These are phyloP conservation scores for Drosophila recens DNA, from an alignment of 2,888 invertebrate species.

Conservation along the genomic window DNA sequence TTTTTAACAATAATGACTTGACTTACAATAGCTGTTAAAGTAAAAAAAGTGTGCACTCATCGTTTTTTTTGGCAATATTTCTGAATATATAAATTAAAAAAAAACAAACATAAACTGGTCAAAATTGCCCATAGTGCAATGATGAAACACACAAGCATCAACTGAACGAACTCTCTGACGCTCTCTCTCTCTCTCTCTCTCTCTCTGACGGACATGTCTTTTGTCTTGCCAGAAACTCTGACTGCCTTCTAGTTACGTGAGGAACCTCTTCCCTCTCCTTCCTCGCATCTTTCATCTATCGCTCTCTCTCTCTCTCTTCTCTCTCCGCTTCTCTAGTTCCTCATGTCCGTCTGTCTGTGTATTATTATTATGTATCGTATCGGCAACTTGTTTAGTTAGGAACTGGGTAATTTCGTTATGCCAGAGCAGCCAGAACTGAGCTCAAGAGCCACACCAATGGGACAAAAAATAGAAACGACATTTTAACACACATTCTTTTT, in stretches of 20 bases:
- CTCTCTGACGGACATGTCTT: slow-evolving; percentile 41
- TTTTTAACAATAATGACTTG: too few relatives aligned
- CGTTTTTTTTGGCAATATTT: too few relatives aligned
- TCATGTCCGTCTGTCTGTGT: slow-evolving; percentile 18
- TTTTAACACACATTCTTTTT: too few relatives aligned
- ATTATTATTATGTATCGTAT: slow-evolving; percentile 67
- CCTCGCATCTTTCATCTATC: too few relatives aligned
- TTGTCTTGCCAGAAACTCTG: slow-evolving; percentile 49
- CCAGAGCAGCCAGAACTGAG: slow-evolving; percentile 34
- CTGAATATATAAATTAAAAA: too few relatives aligned
- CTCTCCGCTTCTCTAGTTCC: background rate
- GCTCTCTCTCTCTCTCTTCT: background rate
- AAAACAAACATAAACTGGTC: too few relatives aligned
- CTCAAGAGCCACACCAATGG: slow-evolving; percentile 38
- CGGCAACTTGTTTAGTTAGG: slow-evolving; percentile 75
- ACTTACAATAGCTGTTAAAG: too few relatives aligned
- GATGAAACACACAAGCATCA: slow-evolving; percentile 25
- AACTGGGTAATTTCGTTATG: slow-evolving; percentile 76
- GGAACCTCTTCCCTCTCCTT: background rate
- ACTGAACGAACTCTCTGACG: background rate
- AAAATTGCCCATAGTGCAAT: too few relatives aligned
- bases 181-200: too few relatives aligned
- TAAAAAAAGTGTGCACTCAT: too few relatives aligned
- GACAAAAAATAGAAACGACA: too few relatives aligned
- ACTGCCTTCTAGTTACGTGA: slow-evolving; percentile 4